Evolutionary conservation across 2,888 invertebrate genomes (phyloP).

Genomic region (Phaedon cochleariae): DNA sequence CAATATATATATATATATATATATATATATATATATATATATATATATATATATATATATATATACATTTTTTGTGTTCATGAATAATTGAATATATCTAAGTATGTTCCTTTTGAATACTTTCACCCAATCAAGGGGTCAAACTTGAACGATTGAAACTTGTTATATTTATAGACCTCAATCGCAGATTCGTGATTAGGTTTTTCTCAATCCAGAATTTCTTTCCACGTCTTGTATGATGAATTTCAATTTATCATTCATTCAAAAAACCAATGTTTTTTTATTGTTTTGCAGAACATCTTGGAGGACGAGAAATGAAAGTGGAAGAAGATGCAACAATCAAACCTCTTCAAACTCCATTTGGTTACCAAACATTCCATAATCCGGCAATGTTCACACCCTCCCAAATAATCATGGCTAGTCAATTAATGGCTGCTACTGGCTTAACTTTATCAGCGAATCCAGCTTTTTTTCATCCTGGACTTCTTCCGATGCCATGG

Average conservation of each 20-base stretch:
- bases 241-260: background rate
- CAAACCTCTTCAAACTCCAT: conserved; percentile 56
- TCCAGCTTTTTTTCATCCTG: conserved; percentile 71
- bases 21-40: too few species aligned
- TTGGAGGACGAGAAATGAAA: conserved; percentile 59
- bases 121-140: too few species aligned
- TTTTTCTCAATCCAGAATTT: too few species aligned
- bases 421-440: conserved; percentile 66
- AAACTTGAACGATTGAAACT: too few species aligned
- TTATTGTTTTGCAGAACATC: conserved; percentile 54
- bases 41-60: too few species aligned
- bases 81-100: too few species aligned
- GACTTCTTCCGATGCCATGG: conserved; percentile 68
- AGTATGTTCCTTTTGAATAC: too few species aligned
- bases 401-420: conserved; percentile 64
- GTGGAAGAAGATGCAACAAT: conserved; percentile 69
- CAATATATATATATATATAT: too few species aligned
- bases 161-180: too few species aligned
- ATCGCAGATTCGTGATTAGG: too few species aligned
- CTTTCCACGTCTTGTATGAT: too few species aligned
- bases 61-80: too few species aligned
- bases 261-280: background rate
- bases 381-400: conserved; percentile 63
- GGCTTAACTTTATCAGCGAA: conserved; percentile 67
- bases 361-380: conserved; percentile 64